A percentile compares a stretch with the other conserved stretches of the same genome.
Evolutionary conservation across 2,888 invertebrate species (phyloP).

Genomic region (Druceiella hillmani): DNA sequence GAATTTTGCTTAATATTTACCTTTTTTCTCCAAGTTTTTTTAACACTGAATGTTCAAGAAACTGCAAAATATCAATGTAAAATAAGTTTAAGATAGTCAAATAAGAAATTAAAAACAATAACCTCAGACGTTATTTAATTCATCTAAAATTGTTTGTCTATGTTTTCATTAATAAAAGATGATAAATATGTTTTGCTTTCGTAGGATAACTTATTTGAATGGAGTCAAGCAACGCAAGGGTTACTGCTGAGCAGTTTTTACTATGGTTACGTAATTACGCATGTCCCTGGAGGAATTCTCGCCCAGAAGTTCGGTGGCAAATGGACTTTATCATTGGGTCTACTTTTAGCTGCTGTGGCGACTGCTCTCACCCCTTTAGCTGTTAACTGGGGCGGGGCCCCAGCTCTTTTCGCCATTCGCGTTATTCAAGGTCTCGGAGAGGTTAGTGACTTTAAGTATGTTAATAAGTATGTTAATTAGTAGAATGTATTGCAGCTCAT

Average conservation of each 20-base stretch:
- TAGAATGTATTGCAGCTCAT: too few species aligned
- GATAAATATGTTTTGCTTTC: too few species aligned
- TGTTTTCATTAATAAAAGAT: too few species aligned
- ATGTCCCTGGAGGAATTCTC: constrained; percentile 75
- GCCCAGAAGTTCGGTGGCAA: constrained; percentile 82
- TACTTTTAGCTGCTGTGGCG: constrained; percentile 71
- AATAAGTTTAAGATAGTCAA: too few species aligned
- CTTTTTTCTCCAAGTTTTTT: too few species aligned
- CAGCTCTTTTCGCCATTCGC: constrained; percentile 50
- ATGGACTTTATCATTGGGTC: constrained; percentile 72
- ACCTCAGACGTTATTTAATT: too few species aligned
- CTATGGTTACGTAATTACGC: constrained; percentile 78
- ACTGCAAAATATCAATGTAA: too few species aligned
- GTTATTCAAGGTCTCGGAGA: constrained; percentile 57
- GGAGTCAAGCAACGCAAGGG: constrained; percentile 67
- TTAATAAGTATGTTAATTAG: neutral
- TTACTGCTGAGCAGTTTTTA: constrained; percentile 75
- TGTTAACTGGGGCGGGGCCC: constrained; percentile 51
- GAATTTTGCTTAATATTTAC: too few species aligned
- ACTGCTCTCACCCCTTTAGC: constrained; percentile 71
- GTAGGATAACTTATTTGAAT: too few species aligned
- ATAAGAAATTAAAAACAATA: too few species aligned
- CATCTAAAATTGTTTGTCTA: too few species aligned
- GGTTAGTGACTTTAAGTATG: constrained; percentile 36
- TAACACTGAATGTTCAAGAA: too few species aligned